These are phyloP conservation scores for Zaprionus davidi DNA, from an alignment of 1,140 invertebrate species.

Conservation along the genomic window DNA sequence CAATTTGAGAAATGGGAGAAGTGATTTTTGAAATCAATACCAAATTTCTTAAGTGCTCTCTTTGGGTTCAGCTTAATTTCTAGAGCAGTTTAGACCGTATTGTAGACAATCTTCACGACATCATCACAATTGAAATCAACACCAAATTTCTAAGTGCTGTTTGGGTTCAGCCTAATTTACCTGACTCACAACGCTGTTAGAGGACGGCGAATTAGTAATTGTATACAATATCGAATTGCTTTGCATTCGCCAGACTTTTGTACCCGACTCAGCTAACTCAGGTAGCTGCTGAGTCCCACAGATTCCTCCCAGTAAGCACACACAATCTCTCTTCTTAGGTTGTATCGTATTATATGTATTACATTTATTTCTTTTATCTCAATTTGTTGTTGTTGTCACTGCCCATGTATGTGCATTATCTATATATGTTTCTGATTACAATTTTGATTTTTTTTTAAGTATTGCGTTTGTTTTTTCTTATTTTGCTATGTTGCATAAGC, in stretches of 20 bases:
- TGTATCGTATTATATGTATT: conserved; percentile 75
- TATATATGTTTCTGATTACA: conserved; percentile 33
- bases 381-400: conserved; percentile 62
- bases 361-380: conserved; percentile 39
- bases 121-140: not conserved
- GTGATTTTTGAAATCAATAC: not conserved
- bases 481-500: conserved; percentile 31
- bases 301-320: not conserved
- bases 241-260: not conserved
- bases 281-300: not conserved
- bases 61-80: too few relatives aligned
- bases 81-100: too few relatives aligned
- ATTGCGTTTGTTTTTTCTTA: conserved; percentile 32
- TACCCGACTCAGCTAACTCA: not conserved
- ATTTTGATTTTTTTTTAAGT: conserved; percentile 31
- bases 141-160: not conserved
- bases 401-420: conserved; percentile 54
- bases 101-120: too few relatives aligned
- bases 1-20: too few relatives aligned
- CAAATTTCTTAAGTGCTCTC: not conserved
- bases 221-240: conserved; percentile 36
- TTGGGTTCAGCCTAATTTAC: conserved; percentile 50
- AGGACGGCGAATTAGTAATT: conserved; percentile 48
- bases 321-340: conserved; percentile 47
- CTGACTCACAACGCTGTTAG: conserved; percentile 33